Conservation (phyloP, 2,113 vertebrate genomes). For the Ornithorhynchus anatinus region DNA sequence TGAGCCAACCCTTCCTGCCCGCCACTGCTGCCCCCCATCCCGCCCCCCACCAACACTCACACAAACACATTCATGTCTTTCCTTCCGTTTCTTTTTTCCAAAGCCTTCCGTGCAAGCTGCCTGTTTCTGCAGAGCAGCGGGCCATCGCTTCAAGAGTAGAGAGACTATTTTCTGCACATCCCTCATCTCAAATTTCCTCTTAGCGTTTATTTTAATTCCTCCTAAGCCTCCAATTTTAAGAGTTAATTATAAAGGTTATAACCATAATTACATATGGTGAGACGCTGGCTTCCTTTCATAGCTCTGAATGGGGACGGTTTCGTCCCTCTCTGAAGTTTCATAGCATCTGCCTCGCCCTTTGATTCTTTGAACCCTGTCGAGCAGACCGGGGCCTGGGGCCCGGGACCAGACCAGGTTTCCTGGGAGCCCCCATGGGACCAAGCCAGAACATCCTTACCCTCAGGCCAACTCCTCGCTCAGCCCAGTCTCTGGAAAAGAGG, state of each 20-base stretch:
- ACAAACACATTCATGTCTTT: no score
- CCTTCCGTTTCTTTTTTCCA: conserved; percentile 23
- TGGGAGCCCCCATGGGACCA: rapidly evolving
- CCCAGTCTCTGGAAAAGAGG: background rate
- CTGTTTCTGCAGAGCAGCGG: background rate
- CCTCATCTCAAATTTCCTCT: conserved; percentile 24
- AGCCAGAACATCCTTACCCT: background rate
- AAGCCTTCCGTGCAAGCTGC: conserved; percentile 9
- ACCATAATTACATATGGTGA: background rate
- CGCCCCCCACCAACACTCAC: no score
- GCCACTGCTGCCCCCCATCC: rapidly evolving
- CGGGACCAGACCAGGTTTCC: rapidly evolving
- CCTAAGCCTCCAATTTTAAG: conserved; percentile 41
- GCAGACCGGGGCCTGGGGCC: rapidly evolving
- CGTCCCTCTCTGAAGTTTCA: background rate
- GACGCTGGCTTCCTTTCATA: background rate
- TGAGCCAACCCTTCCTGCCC: rapidly evolving
- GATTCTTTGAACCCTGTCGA: background rate
- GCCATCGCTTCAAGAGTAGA: background rate
- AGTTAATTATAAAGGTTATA: conserved; percentile 46
- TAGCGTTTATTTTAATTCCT: conserved; percentile 27
- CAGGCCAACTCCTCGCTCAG: background rate
- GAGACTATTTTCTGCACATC: background rate
- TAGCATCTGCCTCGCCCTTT: rapidly evolving
- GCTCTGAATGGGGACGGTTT: rapidly evolving